Evolutionary conservation across 2,888 invertebrate genomes (phyloP), one percentile per base, ranked within the genome.

Genomic region (Saturnia japonica): DNA sequence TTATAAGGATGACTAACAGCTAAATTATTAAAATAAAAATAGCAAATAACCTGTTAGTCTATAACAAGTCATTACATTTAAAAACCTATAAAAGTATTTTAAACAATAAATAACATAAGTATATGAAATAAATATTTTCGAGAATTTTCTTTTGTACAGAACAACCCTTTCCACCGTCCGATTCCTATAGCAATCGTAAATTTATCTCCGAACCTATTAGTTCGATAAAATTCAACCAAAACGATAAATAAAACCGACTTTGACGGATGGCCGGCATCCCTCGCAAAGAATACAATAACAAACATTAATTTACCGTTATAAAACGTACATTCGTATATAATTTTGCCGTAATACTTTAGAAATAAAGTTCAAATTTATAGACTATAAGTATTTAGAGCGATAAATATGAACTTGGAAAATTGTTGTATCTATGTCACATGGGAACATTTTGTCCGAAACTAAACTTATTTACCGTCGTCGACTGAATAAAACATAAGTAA

Each of bases 181-280:
- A 84, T 85, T 87, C 87, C 85, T 72, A 82, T 82, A 80, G 87
- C 91, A 91, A 93, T 91, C 92, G 92, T 92, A 93, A 93, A 93
- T 93, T 86, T 90, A 93, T 93, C 92, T 92, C 90, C 79, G 79
- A 81, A 84, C 87, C 92, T 93, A 93, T 93, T 93, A 93, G 93
- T 93, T 88, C 91, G 92, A 93, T 93, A 93, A 93, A 93, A 93
- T 93, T 93, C 93, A 91, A 91, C 91, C 91, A 90, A 88, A 92
- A 93, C 93, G 91, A 93, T 93, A 93, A 93, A 93, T 93, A 93
- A 90, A 91, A 85, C 86, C 84, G 91, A 92, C 93, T 93, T 93
- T 90, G 90, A 90, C 91, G 91, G 89, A 93, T 93, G 86, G 87
- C 88, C 89, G 85, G 88, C 86, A 89, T 91, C 92, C 91, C 90